Conservation (phyloP, 2,797 vertebrate species). For the Squalus acanthias region DNA sequence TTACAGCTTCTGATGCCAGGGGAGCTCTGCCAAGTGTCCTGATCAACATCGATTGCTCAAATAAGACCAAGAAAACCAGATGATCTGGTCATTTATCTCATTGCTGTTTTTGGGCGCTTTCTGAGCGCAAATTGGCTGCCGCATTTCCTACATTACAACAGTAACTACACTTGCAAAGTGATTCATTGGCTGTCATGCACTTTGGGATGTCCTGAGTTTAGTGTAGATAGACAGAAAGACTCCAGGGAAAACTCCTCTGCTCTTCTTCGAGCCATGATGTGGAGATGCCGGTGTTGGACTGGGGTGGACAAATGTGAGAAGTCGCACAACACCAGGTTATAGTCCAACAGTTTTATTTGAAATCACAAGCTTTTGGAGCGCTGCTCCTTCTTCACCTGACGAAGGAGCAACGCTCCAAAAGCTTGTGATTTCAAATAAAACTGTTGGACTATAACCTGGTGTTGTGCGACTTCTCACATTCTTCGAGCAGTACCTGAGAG, state of each 20-base stretch:
- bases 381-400: too few species aligned
- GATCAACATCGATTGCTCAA: neutral
- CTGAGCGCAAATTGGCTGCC: neutral
- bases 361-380: too few species aligned
- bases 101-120: neutral
- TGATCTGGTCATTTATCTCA: slow-evolving; percentile 38
- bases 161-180: neutral
- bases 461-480: neutral
- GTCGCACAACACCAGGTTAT: too few species aligned
- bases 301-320: too few species aligned
- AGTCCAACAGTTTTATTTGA: too few species aligned
- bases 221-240: neutral
- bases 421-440: too few species aligned
- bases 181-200: neutral
- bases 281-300: too few species aligned
- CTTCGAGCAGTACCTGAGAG: neutral
- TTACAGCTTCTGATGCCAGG: slow-evolving; percentile 16
- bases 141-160: neutral
- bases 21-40: neutral
- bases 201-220: neutral
- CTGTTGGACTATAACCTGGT: too few species aligned
- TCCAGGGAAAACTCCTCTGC: neutral
- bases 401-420: too few species aligned
- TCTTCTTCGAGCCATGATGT: neutral
- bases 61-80: slow-evolving; percentile 2